Evolutionary conservation across 2,797 vertebrate genomes (phyloP).

Genomic region (Argyrosomus regius): DNA sequence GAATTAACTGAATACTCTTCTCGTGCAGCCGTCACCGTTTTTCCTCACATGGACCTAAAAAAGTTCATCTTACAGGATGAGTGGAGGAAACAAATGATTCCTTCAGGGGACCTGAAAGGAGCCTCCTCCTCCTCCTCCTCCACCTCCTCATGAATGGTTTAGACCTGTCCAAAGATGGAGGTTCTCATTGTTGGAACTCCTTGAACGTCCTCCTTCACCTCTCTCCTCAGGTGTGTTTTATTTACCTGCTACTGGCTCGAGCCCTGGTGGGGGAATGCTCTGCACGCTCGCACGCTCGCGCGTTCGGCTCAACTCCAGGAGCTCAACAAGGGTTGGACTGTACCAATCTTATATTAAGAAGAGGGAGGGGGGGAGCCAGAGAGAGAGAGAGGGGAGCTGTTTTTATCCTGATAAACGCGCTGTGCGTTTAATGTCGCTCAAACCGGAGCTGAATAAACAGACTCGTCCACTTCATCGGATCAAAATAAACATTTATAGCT

Average conservation of each 20-base stretch:
- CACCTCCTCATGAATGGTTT: not conserved
- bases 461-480: accelerated
- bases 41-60: not conserved
- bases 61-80: too few relatives aligned
- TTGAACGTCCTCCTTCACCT: not conserved
- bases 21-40: not conserved
- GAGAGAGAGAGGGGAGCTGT: too few relatives aligned
- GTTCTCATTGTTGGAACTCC: not conserved
- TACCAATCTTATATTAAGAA: constrained; percentile 66
- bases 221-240: constrained; percentile 52
- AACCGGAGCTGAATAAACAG: accelerated
- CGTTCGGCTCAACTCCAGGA: constrained; percentile 55
- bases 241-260: constrained; percentile 47
- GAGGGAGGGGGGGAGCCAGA: not conserved
- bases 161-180: not conserved
- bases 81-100: not conserved
- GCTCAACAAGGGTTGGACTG: constrained; percentile 61
- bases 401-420: too few relatives aligned
- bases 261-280: constrained; percentile 37
- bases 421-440: too few relatives aligned
- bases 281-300: constrained; percentile 44
- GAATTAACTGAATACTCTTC: too few relatives aligned
- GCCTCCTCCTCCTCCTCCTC: not conserved
- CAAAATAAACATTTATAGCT: accelerated
- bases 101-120: not conserved